Percentiles rank a stretch among this genome's conserved stretches.
These are phyloP conservation scores for Himalopsyche kuldschensis DNA, from an alignment of 2,888 invertebrate species.

Conservation along the genomic window DNA sequence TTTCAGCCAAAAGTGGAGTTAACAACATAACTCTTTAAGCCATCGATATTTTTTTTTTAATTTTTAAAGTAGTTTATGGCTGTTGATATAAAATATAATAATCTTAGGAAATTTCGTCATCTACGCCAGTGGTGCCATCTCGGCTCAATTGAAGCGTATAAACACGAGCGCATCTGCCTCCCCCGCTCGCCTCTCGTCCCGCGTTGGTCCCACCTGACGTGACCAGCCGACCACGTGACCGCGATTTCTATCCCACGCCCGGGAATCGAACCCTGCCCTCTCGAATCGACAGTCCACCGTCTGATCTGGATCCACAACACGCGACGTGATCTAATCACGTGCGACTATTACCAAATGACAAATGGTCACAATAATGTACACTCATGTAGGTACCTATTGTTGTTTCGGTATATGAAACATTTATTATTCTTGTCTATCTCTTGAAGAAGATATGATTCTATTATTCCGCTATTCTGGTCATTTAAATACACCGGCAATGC, in stretches of 20 bases:
- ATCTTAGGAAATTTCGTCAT: too few species aligned
- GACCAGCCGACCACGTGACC: background rate
- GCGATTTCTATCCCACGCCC: background rate
- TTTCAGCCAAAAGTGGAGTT: too few species aligned
- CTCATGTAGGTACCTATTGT: background rate
- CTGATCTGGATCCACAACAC: background rate
- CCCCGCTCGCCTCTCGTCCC: background rate
- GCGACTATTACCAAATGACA: background rate
- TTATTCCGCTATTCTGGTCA: too few species aligned
- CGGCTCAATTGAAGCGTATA: background rate
- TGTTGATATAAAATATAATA: too few species aligned
- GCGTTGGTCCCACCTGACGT: background rate
- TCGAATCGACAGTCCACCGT: background rate
- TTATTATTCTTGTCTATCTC: background rate
- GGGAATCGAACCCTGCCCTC: background rate
- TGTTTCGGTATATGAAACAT: background rate
- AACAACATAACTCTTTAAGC: too few species aligned
- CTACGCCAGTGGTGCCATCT: background rate
- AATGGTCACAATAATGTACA: background rate
- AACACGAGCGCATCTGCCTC: background rate
- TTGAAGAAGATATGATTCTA: too few species aligned
- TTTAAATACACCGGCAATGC: too few species aligned
- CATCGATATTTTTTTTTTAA: too few species aligned
- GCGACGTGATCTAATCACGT: background rate
- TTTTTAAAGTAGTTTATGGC: too few species aligned